phyloP scores from a whole-genome alignment of 1,140 invertebrate species.

The Aphidius gifuensis region DNA sequence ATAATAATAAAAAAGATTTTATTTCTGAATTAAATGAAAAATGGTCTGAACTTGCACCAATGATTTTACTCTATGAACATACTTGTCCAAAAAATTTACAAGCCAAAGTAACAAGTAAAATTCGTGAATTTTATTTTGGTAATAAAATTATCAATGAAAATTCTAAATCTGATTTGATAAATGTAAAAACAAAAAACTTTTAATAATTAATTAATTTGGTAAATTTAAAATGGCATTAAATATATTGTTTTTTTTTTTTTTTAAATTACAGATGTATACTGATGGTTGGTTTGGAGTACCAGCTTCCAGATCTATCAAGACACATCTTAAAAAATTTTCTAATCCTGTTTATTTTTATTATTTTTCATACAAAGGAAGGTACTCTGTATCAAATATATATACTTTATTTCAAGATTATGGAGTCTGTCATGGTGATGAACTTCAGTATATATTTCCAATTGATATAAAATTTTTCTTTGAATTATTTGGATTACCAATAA shows the following conservation, averaged over 20 bases:
- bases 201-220: neutral
- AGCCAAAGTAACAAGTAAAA: slow-evolving; percentile 50
- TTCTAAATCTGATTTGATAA: slow-evolving; percentile 52
- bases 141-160: slow-evolving; percentile 50
- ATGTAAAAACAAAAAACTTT: slow-evolving; percentile 48
- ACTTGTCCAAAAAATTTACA: slow-evolving; percentile 47
- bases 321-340: slow-evolving; percentile 46
- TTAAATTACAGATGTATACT: slow-evolving; percentile 64
- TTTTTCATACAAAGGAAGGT: slow-evolving; percentile 60
- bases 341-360: slow-evolving; percentile 64
- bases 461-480: slow-evolving; percentile 52
- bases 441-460: slow-evolving; percentile 70
- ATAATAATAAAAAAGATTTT: neutral
- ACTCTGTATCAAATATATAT: slow-evolving; percentile 66
- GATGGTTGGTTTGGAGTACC: slow-evolving; percentile 65
- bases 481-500: slow-evolving; percentile 49
- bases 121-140: slow-evolving; percentile 63
- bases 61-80: slow-evolving; percentile 62
- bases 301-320: slow-evolving; percentile 56
- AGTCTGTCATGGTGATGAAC: slow-evolving; percentile 69
- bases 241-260: no score
- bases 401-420: slow-evolving; percentile 63
- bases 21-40: slow-evolving; percentile 50
- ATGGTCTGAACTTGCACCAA: slow-evolving; percentile 58
- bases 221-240: no score